Conservation (phyloP, 2,888 invertebrate species). For the Autographa pulchrina region DNA sequence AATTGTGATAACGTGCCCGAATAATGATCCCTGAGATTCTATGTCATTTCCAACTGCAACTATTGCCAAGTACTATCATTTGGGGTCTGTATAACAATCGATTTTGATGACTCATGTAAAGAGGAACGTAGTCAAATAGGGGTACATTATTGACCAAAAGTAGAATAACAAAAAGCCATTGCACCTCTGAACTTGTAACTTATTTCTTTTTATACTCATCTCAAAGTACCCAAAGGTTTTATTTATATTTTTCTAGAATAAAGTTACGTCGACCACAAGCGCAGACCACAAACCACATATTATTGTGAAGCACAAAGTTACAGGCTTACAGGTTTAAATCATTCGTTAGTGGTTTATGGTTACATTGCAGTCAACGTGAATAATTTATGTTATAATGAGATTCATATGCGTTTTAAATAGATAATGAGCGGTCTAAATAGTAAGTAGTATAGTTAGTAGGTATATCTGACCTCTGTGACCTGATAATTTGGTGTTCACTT, state of each 20-base stretch:
- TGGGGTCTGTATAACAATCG: too few species aligned
- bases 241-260: slow-evolving; percentile 19
- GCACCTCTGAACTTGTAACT: background rate
- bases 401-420: background rate
- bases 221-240: background rate
- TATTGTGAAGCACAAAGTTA: slow-evolving; percentile 16
- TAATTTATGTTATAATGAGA: background rate
- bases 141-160: too few species aligned
- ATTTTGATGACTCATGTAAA: too few species aligned
- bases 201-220: background rate
- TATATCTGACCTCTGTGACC: background rate
- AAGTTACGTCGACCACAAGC: slow-evolving; percentile 35
- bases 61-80: too few species aligned
- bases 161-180: too few species aligned
- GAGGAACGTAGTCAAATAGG: too few species aligned
- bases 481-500: too few species aligned
- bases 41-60: too few species aligned
- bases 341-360: slow-evolving; percentile 14
- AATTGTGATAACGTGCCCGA: too few species aligned
- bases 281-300: slow-evolving; percentile 31
- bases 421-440: background rate
- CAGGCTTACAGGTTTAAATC: slow-evolving; percentile 1
- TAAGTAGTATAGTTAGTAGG: too few species aligned
- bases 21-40: too few species aligned
- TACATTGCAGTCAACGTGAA: slow-evolving; percentile 6